Conservation (phyloP, 1,140 invertebrate genomes). For the Pararge aegeria region DNA sequence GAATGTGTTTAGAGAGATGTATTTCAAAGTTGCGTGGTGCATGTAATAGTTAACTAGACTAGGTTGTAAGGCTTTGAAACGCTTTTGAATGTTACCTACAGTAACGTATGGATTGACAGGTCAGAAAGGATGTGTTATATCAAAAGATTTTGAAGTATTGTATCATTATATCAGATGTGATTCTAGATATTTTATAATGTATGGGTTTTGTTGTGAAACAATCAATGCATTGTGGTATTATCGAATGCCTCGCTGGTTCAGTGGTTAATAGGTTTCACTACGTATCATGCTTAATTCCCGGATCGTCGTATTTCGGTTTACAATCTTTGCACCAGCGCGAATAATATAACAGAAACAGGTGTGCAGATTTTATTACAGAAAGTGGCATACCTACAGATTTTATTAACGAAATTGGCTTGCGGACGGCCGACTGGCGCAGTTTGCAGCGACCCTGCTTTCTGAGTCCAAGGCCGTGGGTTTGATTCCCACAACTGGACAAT, state of each 20-base stretch:
- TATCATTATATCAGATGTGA: conserved; percentile 28
- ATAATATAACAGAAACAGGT: no score
- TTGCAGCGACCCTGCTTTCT: no score
- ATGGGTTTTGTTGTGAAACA: conserved; percentile 12
- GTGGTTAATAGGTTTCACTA: neutral
- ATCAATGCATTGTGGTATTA: neutral
- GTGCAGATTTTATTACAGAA: no score
- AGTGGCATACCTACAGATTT: no score
- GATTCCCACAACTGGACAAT: no score
- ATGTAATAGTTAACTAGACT: conserved; percentile 40
- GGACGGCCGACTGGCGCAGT: no score
- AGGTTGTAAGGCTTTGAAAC: conserved; percentile 34
- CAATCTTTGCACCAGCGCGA: no score
- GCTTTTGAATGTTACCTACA: conserved; percentile 30
- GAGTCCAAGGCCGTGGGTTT: no score
- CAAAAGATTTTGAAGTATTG: conserved; percentile 35
- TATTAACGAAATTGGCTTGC: no score
- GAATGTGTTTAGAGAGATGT: neutral
- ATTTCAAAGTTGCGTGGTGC: conserved; percentile 13
- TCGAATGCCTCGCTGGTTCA: neutral
- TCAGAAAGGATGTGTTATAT: conserved; percentile 30
- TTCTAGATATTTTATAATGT: conserved; percentile 17
- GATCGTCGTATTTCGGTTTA: no score
- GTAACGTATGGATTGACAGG: conserved; percentile 44
- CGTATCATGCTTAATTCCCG: no score